Evolutionary conservation across 2,797 vertebrate species (phyloP), one percentile per base, ranked within the genome.

Genomic region (Xiphophorus birchmanni): DNA sequence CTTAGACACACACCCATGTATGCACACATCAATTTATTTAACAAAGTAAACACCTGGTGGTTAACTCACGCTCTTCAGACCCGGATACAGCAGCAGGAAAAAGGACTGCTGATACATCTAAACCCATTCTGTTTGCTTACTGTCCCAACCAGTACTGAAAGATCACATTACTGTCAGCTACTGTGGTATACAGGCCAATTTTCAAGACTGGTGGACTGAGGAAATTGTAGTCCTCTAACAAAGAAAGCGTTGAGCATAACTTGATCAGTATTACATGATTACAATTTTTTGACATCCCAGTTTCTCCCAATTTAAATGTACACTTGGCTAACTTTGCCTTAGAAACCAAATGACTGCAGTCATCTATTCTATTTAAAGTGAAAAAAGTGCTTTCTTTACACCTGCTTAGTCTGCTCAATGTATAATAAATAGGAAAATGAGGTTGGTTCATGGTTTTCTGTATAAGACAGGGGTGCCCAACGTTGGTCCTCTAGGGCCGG

Each of bases 31-130:
- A 52, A 44, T 84, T 80, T 89, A 88, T 88, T 87, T 58, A 74
- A 82, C 87, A 86, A 83, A 88, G 90, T 88, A 87, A 93, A 92
- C 92, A 94, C 83, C 78, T 83, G 85, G 78, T 76, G 83, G 80
- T 67, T 77, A 2, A 5, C 75, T 86, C 77, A 75, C 1, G 1
- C 76, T 79, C 77, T 52, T 56, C 67, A 72, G 52, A 90, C 86
- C 92, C 88, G 87, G 86, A 93, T 90, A 77, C 76, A 80, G 65
- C 40, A 79, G 69, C 75, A 87, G 71, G 76, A 86, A 82, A 71
- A 48, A 45, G 23, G 42, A 32, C 80, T 54, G 72, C 75, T 32
- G 48, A 37, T 56, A 74, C 26, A 26, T 74, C 76, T 56, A 13
- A 81, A 73, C 76, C 37, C 42, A 58, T n/a, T 21, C 54, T 50